Evolutionary conservation across 1,140 invertebrate species (phyloP).

Genomic region (Tenebrio molitor): DNA sequence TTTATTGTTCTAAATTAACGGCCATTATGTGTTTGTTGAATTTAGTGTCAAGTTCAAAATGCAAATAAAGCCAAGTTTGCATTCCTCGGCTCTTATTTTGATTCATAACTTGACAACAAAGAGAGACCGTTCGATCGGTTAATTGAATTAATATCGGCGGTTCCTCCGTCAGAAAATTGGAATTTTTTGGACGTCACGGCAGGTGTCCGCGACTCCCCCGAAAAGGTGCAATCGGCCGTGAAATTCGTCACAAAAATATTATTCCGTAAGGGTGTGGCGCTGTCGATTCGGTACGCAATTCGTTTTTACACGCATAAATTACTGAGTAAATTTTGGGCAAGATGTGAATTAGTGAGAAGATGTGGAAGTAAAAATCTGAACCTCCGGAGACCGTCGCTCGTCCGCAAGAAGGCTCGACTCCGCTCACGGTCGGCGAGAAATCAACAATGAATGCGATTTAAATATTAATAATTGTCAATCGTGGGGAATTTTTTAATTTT

Average conservation of each 20-base stretch:
- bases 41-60: slow-evolving; percentile 37
- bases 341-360: slow-evolving; percentile 4
- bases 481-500: too few species aligned
- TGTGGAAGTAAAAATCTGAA: neutral
- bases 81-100: slow-evolving; percentile 14
- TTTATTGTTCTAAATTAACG: slow-evolving; percentile 16
- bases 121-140: neutral
- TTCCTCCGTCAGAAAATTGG: too few species aligned
- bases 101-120: slow-evolving; percentile 22
- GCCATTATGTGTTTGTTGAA: slow-evolving; percentile 14
- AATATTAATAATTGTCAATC: too few species aligned
- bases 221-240: too few species aligned
- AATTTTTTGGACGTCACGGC: too few species aligned
- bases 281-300: too few species aligned
- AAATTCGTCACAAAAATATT: too few species aligned
- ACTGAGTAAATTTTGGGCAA: slow-evolving; percentile 3
- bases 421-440: neutral
- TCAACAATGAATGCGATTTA: too few species aligned
- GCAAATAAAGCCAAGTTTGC: slow-evolving; percentile 26
- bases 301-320: slow-evolving; percentile 11
- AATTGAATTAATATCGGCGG: too few species aligned
- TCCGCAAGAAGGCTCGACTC: neutral
- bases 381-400: neutral
- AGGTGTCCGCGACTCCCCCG: too few species aligned
- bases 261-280: too few species aligned